Evolutionary conservation across 2,113 vertebrate genomes (phyloP).

Genomic region (Actenoides lindsayi): DNA sequence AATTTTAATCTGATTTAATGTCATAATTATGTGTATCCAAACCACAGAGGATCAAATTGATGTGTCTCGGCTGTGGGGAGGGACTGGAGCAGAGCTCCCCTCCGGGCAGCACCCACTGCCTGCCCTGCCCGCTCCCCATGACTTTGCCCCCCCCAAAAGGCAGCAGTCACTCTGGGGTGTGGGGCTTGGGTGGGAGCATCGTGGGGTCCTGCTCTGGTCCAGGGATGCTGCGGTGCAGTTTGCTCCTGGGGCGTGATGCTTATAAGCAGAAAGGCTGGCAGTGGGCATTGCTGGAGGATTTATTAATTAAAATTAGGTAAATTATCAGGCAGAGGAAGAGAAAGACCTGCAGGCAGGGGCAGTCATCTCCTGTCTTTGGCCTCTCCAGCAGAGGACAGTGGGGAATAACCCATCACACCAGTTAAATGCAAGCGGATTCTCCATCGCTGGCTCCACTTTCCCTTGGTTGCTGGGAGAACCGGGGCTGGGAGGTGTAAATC

Average conservation of each 20-base stretch:
- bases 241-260: background rate
- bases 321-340: background rate
- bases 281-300: background rate
- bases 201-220: background rate
- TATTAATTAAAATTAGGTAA: background rate
- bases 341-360: background rate
- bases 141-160: background rate
- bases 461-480: background rate
- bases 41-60: background rate
- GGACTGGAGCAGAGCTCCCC: background rate
- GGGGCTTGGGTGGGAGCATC: background rate
- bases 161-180: rapidly evolving
- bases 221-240: background rate
- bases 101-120: background rate
- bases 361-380: background rate
- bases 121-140: background rate
- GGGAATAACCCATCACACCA: background rate
- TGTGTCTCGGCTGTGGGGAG: background rate
- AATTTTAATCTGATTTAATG: background rate
- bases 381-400: background rate
- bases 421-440: background rate
- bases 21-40: rapidly evolving
- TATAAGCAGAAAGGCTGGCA: background rate
- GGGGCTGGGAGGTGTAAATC: background rate
- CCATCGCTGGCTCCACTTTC: background rate